A percentile compares a stretch with the other conserved stretches of the same genome.
Conservation (phyloP, 2,113 vertebrate genomes). For the Chloropsis hardwickii region DNA sequence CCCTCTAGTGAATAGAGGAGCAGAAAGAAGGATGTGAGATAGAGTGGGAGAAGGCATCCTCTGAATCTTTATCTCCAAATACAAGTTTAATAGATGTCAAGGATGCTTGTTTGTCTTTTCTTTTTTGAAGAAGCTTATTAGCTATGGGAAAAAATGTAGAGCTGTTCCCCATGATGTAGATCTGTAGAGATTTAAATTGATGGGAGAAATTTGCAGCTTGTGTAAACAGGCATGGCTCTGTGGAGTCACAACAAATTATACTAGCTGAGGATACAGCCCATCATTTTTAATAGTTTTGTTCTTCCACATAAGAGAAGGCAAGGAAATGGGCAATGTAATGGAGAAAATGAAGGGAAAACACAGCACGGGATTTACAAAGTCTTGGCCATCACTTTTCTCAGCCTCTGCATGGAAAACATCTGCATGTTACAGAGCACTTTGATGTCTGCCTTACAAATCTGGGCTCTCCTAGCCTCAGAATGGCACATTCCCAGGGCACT, state of each 20-base stretch:
- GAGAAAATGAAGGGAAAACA: background rate
- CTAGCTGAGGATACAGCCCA: background rate
- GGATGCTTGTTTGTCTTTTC: background rate
- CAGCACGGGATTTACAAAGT: background rate
- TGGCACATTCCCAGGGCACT: background rate
- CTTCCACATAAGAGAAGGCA: background rate
- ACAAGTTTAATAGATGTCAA: background rate
- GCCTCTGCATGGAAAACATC: slow-evolving; percentile 21
- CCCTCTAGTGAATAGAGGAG: background rate
- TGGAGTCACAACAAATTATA: background rate
- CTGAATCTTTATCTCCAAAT: background rate
- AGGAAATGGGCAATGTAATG: background rate
- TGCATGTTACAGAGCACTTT: background rate
- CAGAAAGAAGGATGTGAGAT: background rate
- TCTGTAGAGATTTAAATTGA: background rate
- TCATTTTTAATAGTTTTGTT: background rate
- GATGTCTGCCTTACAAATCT: background rate
- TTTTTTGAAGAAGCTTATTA: background rate
- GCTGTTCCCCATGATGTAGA: slow-evolving; percentile 5
- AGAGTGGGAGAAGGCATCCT: background rate
- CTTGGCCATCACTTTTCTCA: background rate
- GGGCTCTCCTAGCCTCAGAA: background rate
- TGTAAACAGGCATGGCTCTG: slow-evolving; percentile 4
- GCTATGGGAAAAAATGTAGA: background rate
- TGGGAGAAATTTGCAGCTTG: background rate